Evolutionary conservation across 1,140 invertebrate genomes (phyloP), one percentile per base, ranked within the genome.

Genomic region (Lasioglossum albipes): DNA sequence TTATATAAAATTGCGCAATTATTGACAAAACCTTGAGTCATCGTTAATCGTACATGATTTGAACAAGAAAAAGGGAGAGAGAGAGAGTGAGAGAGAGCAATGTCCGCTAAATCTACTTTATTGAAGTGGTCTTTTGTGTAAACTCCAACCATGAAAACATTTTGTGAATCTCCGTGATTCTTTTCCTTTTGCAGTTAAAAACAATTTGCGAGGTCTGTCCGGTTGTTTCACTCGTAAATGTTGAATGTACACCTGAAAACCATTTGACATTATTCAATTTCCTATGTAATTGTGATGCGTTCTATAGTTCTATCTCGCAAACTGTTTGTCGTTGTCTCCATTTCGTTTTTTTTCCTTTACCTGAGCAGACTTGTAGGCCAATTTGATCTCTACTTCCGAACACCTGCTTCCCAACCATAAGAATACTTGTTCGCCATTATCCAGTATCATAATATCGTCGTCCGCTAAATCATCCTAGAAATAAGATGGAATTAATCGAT

Each of bases 381-480:
- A 94, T 94, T 99, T 99, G 67, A 99, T 98, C 95, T 99, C 99
- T 10, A 99, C 98, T 95, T 99, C 99, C 79, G 98, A 99, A 88
- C 98, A 99, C 86, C 97, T 96, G 72, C 97, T 96, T 12, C 99
- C 99, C 66, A 99, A 95, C 99, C 99, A 99, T 41, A 99, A 94
- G 94, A 99, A 99, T 62, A 99, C 98, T 93, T 99, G 97, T 89
- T 98, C 96, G 2, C 99, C 99, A 92, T 99, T 99, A 93, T 99
- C 99, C 75, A 99, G 94, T 81, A 99, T 98, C 99, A 99, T 99
- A 16, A 99, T 99, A 93, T 99, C 99, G 93, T 99, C 99, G 94
- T 99, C 99, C 45, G 99, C 98, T 85, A 99, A 94, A 94, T 99
- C 99, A 93, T 99, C 99, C 97, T 98, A 80, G 70, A 79, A n/a